Conservation (phyloP, 2,888 invertebrate species). For the Drosophila subsilvestris region DNA sequence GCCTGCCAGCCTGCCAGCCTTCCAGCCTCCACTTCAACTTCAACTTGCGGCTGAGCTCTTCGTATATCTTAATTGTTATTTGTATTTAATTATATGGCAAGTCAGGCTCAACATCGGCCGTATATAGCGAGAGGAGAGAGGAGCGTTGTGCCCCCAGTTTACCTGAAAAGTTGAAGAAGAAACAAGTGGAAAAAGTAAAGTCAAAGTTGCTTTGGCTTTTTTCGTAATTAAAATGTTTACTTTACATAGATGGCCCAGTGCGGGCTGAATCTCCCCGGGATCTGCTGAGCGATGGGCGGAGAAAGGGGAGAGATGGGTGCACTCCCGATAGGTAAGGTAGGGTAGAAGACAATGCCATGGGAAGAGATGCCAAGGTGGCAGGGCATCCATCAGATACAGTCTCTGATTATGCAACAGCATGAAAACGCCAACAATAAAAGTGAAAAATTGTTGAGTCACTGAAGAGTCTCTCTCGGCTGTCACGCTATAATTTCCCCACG, state of each 20-base stretch:
- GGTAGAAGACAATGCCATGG: constrained; percentile 17
- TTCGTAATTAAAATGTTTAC: constrained; percentile 50
- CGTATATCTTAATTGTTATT: constrained; percentile 57
- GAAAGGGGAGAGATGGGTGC: neutral
- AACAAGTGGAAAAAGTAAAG: constrained; percentile 26
- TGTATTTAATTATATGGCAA: constrained; percentile 60
- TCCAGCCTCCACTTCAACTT: neutral
- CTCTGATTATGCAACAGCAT: constrained; percentile 23
- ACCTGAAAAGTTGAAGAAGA: constrained; percentile 36
- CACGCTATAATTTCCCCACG: constrained; percentile 4
- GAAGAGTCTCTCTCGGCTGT: neutral
- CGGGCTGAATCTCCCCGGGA: constrained; percentile 10
- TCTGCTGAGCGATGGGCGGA: constrained; percentile 10
- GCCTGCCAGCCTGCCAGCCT: constrained; percentile 5
- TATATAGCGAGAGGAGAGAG: neutral
- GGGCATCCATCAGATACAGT: constrained; percentile 24
- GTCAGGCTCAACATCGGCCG: constrained; percentile 7
- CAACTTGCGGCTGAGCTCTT: constrained; percentile 8
- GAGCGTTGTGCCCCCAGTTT: constrained; percentile 13
- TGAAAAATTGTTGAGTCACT: constrained; percentile 14
- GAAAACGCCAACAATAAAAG: constrained; percentile 11
- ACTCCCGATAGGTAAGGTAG: neutral
- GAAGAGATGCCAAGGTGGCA: constrained; percentile 5
- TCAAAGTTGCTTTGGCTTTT: constrained; percentile 35
- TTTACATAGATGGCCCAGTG: constrained; percentile 46